Base-by-base conservation (phyloP, 2,113 vertebrate species). In the Neotragus moschatus region DNA sequence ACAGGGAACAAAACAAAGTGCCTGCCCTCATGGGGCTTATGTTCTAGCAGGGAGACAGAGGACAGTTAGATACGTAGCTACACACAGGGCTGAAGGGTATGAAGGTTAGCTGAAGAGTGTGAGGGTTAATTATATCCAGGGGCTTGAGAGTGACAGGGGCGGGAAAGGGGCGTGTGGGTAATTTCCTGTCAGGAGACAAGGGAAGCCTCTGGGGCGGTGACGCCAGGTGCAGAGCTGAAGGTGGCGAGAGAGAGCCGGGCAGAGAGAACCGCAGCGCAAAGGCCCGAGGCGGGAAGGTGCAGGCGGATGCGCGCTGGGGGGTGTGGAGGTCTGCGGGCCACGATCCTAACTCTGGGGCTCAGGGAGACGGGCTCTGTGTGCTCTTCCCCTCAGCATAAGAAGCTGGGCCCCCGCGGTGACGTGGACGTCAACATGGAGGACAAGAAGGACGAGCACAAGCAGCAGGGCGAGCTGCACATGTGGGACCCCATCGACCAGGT, bases 401-500 rank as follows among this genome's bases (percentile, higher is more conserved):
- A 99, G 97, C 98, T 99, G 92, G 99, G 98, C 6, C 98, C 98
- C 45, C 98, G 98, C 49, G 99, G 99, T 4, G 99, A 99, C 1
- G 97, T 99, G 26, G 98, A 98, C n/a, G 98, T 98, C 75, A 99
- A 99, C 60, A 82, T 99, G 87, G 99, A 99, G 77, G 99, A 99
- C 47, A 98, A 98, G 96, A 99, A 97, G 53, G 99, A 99, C 43
- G 99, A 99, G 96, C 98, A 99, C 97, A 99, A 99, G 97, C 97
- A 99, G 60, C 99, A 99, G 92, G 99, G 99, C 51, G 99, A 99
- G 58, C 99, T 99, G 94, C 99, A 99, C 94, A 99, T 99, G 99
- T 99, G 99, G 99, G 99, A 99, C 80, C 98, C 99, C 61, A 99
- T 99, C n/a, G 99, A 99, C 97, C 98, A 99, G 99, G 99, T 99